Conservation (phyloP, 53 echinoderm and acorn worm species). For the Echinometra lucunter region DNA sequence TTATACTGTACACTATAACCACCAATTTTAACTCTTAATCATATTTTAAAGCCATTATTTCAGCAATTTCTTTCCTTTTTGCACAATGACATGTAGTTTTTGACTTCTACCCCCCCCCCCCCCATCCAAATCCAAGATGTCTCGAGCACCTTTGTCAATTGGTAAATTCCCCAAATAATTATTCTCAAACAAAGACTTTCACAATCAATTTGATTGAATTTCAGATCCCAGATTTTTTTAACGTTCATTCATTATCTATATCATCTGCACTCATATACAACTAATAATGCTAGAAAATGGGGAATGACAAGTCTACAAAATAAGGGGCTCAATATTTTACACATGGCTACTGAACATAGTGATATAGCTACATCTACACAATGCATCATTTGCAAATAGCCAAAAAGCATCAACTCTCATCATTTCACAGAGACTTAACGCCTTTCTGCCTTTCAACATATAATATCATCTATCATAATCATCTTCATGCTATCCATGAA, state of each 20-base stretch:
- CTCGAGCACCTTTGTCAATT: not conserved
- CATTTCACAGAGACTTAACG: not conserved
- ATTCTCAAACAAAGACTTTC: not conserved
- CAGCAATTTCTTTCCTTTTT: not conserved
- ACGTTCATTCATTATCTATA: not conserved
- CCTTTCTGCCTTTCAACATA: not conserved
- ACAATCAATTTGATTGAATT: not conserved
- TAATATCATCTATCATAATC: not conserved
- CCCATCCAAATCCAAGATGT: not conserved
- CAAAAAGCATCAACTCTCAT: too few species aligned
- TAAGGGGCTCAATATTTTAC: not conserved
- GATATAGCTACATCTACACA: not conserved
- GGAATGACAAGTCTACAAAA: not conserved
- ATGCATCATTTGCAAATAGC: not conserved
- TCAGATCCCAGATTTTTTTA: not conserved
- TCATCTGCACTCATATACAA: not conserved
- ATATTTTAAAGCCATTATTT: not conserved
- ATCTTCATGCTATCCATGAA: slow-evolving; percentile 24
- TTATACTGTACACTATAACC: not conserved
- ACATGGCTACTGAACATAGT: not conserved
- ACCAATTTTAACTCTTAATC: not conserved
- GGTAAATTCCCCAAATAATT: not conserved
- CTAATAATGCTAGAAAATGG: not conserved
- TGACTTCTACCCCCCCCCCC: too few species aligned
- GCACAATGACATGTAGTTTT: not conserved